Evolutionary conservation across 2,113 vertebrate species (phyloP).

Genomic region (Micronisus gabar): DNA sequence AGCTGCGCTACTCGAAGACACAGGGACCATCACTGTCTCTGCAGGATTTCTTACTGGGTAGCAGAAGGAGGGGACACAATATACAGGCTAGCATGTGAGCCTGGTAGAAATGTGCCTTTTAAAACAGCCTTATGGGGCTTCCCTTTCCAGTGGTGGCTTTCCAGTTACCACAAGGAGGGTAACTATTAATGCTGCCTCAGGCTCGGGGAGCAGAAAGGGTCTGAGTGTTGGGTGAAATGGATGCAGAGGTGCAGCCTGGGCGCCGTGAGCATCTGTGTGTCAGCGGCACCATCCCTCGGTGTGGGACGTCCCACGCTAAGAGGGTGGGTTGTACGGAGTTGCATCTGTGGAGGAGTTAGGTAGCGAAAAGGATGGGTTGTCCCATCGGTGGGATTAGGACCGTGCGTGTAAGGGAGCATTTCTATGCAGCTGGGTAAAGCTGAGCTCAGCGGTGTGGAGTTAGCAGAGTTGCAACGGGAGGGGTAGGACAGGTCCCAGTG

Average conservation of each 20-base stretch:
- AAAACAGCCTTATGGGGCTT: neutral
- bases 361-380: neutral
- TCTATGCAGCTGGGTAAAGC: neutral
- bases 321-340: fast-evolving
- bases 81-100: neutral
- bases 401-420: neutral
- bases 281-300: neutral
- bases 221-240: neutral
- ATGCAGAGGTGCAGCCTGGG: neutral
- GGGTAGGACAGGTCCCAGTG: neutral
- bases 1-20: neutral
- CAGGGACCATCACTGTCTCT: neutral
- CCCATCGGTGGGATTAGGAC: neutral
- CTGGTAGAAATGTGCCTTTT: neutral
- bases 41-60: neutral
- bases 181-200: neutral
- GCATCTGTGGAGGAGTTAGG: neutral
- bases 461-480: neutral
- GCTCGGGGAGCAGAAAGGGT: neutral
- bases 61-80: neutral
- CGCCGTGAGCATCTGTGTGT: fast-evolving
- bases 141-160: neutral
- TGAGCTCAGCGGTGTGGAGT: neutral
- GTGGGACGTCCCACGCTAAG: fast-evolving
- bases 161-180: neutral